Percentiles rank a stretch among this genome's conserved stretches.
These are phyloP conservation scores for Hemicentrotus pulcherrimus DNA, from an alignment of 35 echinoderm and acorn worm genomes.

Conservation along the genomic window DNA sequence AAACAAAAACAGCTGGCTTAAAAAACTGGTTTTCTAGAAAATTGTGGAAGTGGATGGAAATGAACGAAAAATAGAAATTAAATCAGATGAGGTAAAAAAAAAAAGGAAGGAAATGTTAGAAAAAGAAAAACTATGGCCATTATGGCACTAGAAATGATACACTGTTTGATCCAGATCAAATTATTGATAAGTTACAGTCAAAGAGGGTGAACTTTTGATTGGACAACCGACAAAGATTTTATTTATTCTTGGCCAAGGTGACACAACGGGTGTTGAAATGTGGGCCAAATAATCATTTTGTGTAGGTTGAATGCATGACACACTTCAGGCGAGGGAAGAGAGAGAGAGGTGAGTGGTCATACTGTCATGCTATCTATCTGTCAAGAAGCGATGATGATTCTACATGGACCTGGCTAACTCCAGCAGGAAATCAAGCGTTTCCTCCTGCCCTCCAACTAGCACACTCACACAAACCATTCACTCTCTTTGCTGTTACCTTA, in stretches of 20 bases:
- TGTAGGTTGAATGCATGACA: neutral
- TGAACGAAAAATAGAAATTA: too few relatives aligned
- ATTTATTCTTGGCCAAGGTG: too few relatives aligned
- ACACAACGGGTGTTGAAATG: neutral
- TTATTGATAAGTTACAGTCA: neutral
- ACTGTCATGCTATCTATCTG: slow-evolving; percentile 4
- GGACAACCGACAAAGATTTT: too few relatives aligned
- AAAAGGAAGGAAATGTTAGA: too few relatives aligned
- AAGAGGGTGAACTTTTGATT: neutral
- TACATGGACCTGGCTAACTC: neutral
- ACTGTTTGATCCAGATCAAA: neutral
- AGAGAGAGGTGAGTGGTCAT: neutral
- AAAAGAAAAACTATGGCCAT: too few relatives aligned
- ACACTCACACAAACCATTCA: neutral
- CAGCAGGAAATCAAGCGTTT: neutral
- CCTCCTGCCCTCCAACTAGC: neutral
- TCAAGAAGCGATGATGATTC: neutral
- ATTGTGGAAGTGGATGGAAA: too few relatives aligned
- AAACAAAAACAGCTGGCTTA: too few relatives aligned
- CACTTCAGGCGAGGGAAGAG: neutral
- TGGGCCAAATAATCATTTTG: neutral
- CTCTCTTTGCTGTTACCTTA: neutral
- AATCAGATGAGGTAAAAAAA: too few relatives aligned
- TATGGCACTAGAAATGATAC: neutral
- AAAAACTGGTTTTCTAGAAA: too few relatives aligned